Percentiles rank a stretch among this genome's conserved stretches.
Evolutionary conservation across 1,140 invertebrate genomes (phyloP).

Genomic region (Leptestheria dahalacensis): DNA sequence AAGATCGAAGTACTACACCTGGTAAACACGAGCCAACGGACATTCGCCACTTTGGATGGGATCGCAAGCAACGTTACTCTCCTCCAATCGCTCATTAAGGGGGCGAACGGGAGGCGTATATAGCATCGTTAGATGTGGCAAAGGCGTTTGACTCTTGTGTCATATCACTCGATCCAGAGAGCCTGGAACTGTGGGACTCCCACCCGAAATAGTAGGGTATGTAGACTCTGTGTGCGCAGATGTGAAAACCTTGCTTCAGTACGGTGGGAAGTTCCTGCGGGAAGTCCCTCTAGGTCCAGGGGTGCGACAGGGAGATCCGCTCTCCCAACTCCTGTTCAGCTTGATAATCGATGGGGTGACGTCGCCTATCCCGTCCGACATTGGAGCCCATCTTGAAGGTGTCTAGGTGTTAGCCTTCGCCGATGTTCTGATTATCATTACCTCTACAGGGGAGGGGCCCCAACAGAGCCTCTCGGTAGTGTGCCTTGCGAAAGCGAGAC

Average conservation of each 20-base stretch:
- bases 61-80: conserved; percentile 15
- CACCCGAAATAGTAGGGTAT: conserved; percentile 9
- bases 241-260: conserved; percentile 13
- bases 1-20: conserved; percentile 14
- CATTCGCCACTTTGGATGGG: conserved; percentile 19
- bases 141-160: conserved; percentile 27
- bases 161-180: conserved; percentile 18
- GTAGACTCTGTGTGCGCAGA: conserved; percentile 8
- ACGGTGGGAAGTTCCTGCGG: neutral
- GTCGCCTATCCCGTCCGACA: neutral
- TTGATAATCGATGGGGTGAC: conserved; percentile 22
- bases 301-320: conserved; percentile 26
- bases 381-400: neutral
- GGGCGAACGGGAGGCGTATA: conserved; percentile 15
- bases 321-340: conserved; percentile 25
- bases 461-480: conserved; percentile 18
- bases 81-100: conserved; percentile 13
- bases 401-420: neutral
- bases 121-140: conserved; percentile 21
- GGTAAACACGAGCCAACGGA: conserved; percentile 19
- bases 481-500: conserved; percentile 15
- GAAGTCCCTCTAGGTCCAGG: conserved; percentile 18
- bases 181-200: conserved; percentile 16
- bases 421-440: conserved; percentile 9
- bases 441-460: conserved; percentile 19